Evolutionary conservation across 1,140 invertebrate genomes (phyloP).

Genomic region (Psix sp.): DNA sequence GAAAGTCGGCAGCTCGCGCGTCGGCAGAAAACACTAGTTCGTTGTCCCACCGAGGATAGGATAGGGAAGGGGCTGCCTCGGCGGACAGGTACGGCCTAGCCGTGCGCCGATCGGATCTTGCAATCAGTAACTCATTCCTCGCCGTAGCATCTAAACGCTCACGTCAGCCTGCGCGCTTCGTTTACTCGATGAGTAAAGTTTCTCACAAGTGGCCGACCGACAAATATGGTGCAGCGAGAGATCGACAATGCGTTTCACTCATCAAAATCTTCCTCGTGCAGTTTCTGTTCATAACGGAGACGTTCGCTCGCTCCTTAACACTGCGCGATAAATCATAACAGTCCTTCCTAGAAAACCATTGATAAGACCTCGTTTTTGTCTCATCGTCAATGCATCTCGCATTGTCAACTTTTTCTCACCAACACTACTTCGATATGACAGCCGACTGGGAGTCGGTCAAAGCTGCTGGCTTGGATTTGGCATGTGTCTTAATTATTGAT

Average conservation of each 20-base stretch:
- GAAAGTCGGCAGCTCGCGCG: constrained; percentile 15
- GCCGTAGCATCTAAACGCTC: constrained; percentile 69
- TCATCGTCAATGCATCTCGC: constrained; percentile 36
- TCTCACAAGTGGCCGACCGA: constrained; percentile 32
- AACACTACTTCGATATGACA: too few species aligned
- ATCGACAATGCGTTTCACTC: constrained; percentile 56
- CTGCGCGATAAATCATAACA: too few species aligned
- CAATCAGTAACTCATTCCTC: constrained; percentile 72
- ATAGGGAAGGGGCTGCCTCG: constrained; percentile 51
- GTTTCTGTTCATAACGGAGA: constrained; percentile 37
- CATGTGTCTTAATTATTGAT: too few species aligned
- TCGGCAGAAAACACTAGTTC: constrained; percentile 53
- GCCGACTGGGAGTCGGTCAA: too few species aligned
- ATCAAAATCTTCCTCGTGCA: constrained; percentile 22
- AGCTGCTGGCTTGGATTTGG: too few species aligned
- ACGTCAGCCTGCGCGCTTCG: constrained; percentile 8
- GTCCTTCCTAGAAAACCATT: too few species aligned
- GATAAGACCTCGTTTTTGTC: too few species aligned
- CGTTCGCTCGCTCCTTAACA: constrained; percentile 5
- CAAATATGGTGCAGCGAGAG: constrained; percentile 58
- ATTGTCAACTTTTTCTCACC: too few species aligned
- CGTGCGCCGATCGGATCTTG: constrained; percentile 62
- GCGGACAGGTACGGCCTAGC: constrained; percentile 64
- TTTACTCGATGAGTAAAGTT: constrained; percentile 36
- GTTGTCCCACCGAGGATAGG: constrained; percentile 39